Evolutionary conservation across 2,113 vertebrate genomes (phyloP).

Genomic region (Gnathonemus echidnorhynchus): DNA sequence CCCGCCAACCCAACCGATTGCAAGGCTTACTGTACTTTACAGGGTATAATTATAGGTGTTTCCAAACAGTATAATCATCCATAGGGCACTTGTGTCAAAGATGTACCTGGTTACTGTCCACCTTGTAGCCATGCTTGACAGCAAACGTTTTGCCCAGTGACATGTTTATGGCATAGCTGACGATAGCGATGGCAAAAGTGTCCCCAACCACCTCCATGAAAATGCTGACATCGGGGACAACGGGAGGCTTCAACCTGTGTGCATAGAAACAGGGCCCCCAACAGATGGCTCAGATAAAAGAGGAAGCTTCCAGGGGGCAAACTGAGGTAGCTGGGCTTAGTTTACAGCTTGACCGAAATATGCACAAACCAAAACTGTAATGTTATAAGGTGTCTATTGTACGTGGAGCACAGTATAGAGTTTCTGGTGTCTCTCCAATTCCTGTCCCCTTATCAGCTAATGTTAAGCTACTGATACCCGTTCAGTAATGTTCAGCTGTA

Average conservation of each 20-base stretch:
- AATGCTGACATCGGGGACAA: conserved; percentile 47
- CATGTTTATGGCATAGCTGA: conserved; percentile 82
- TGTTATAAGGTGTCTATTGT: neutral
- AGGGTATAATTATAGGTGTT: neutral
- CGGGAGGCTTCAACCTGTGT: conserved; percentile 68
- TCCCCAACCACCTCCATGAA: conserved; percentile 67
- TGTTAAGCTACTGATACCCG: neutral
- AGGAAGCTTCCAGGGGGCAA: neutral
- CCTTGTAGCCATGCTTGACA: conserved; percentile 83
- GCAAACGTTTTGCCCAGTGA: conserved; percentile 89
- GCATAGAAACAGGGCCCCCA: neutral
- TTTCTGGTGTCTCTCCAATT: neutral
- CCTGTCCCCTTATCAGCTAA: neutral
- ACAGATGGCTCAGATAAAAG: neutral
- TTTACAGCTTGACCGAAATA: neutral
- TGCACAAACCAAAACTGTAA: conserved; percentile 10
- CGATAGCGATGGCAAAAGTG: conserved; percentile 80
- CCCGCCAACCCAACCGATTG: neutral
- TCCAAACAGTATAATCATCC: neutral
- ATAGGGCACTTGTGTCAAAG: neutral
- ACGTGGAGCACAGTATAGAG: neutral
- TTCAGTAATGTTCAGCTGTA: neutral
- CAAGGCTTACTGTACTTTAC: neutral
- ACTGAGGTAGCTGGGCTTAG: neutral
- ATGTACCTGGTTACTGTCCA: conserved; percentile 90